Evolutionary conservation across 2,797 vertebrate species (phyloP).

Genomic region (Molossus alvarezi): DNA sequence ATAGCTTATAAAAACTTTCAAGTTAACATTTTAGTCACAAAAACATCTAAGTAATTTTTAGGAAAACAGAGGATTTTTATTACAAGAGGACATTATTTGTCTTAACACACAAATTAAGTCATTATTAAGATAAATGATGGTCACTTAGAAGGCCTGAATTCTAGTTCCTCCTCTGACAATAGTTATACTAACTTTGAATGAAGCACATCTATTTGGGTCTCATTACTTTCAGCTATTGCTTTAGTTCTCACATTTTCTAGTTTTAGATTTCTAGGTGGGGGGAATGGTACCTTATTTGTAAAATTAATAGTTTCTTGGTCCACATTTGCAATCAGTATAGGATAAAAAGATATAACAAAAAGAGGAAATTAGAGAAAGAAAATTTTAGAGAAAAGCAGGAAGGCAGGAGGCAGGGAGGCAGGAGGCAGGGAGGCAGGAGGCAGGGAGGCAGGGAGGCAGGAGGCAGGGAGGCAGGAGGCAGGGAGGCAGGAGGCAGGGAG

Average conservation of each 20-base stretch:
- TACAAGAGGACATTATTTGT: conserved; percentile 14
- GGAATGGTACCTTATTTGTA: background rate
- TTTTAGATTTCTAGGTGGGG: background rate
- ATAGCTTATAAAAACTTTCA: conserved; percentile 40
- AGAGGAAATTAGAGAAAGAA: background rate
- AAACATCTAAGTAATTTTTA: conserved; percentile 10
- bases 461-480: rapidly evolving
- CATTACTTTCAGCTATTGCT: background rate
- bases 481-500: too few relatives aligned
- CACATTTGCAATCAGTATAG: background rate
- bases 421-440: background rate
- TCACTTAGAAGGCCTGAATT: background rate
- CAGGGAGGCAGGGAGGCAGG: background rate
- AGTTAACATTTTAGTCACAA: conserved; percentile 54
- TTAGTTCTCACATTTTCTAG: conserved; percentile 31
- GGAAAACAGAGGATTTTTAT: background rate
- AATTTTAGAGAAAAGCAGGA: background rate
- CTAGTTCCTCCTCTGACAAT: background rate
- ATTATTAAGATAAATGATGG: background rate
- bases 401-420: background rate
- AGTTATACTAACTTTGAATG: background rate
- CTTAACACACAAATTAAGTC: background rate
- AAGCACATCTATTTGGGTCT: background rate
- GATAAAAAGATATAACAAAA: background rate
- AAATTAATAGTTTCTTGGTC: conserved; percentile 34